phyloP scores from a whole-genome alignment of 2,797 vertebrate species.

The Halcyon leucocephala region DNA sequence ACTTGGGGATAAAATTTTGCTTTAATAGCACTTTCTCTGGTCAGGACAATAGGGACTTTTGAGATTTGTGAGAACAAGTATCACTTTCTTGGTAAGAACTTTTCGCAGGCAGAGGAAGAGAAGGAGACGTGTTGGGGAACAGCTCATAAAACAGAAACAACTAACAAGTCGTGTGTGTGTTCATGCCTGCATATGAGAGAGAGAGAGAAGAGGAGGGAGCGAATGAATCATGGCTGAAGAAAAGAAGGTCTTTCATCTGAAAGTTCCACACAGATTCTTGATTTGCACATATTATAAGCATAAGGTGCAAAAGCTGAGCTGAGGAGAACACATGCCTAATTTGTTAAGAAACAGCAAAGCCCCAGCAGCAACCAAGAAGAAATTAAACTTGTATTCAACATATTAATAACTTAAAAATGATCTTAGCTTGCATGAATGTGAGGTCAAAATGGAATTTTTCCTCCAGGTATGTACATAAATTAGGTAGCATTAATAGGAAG shows the following conservation, averaged over 20 bases:
- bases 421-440: slow-evolving; percentile 38
- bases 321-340: slow-evolving; percentile 51
- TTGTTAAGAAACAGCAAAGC: slow-evolving; percentile 66
- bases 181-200: background rate
- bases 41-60: background rate
- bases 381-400: slow-evolving; percentile 63
- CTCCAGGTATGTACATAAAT: slow-evolving; percentile 73
- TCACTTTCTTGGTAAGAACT: background rate
- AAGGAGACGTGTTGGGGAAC: background rate
- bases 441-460: slow-evolving; percentile 71
- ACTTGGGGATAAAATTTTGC: background rate
- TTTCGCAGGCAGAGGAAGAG: background rate
- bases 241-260: background rate
- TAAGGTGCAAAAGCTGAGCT: slow-evolving; percentile 49
- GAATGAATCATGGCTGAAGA: background rate
- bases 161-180: background rate
- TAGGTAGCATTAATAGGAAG: slow-evolving; percentile 66
- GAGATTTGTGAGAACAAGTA: background rate
- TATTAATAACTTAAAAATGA: slow-evolving; percentile 54
- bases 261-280: background rate
- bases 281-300: slow-evolving; percentile 6
- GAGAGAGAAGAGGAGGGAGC: background rate
- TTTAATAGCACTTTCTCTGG: background rate
- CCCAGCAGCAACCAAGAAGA: slow-evolving; percentile 45
- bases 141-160: background rate